Conservation (phyloP, 2,797 vertebrate species). For the Thalassophryne amazonica region DNA sequence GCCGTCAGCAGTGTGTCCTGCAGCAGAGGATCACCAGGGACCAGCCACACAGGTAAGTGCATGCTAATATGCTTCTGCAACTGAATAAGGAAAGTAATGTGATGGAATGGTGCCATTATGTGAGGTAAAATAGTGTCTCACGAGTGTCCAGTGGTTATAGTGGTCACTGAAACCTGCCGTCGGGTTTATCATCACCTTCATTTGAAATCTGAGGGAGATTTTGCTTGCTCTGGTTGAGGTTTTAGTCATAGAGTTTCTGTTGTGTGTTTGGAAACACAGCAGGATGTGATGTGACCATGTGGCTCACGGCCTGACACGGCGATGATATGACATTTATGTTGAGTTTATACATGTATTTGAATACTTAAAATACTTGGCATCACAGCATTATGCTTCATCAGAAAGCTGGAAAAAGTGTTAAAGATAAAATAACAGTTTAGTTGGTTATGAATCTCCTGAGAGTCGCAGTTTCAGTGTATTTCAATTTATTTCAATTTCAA, state of each 20-base stretch:
- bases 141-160: slow-evolving; percentile 37
- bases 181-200: slow-evolving; percentile 17
- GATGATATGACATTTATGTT: slow-evolving; percentile 38
- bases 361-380: slow-evolving; percentile 3
- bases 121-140: slow-evolving; percentile 24
- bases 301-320: slow-evolving; percentile 30
- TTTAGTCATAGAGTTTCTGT: slow-evolving; percentile 43
- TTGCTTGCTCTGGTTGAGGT: slow-evolving; percentile 12
- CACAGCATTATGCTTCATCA: slow-evolving; percentile 11
- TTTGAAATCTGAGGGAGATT: slow-evolving; percentile 34
- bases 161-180: slow-evolving; percentile 18
- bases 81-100: no score
- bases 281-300: slow-evolving; percentile 27
- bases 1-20: slow-evolving; percentile 28
- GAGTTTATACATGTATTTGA: not conserved
- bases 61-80: not conserved
- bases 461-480: no score
- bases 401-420: slow-evolving; percentile 8
- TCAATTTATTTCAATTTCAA: slow-evolving; percentile 11
- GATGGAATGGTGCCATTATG: slow-evolving; percentile 5
- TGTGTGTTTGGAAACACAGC: slow-evolving; percentile 37
- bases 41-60: not conserved
- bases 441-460: no score
- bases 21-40: not conserved
- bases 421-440: slow-evolving; percentile 5